Conservation (phyloP, 2,888 invertebrate species). For the Chironomus tentans region DNA sequence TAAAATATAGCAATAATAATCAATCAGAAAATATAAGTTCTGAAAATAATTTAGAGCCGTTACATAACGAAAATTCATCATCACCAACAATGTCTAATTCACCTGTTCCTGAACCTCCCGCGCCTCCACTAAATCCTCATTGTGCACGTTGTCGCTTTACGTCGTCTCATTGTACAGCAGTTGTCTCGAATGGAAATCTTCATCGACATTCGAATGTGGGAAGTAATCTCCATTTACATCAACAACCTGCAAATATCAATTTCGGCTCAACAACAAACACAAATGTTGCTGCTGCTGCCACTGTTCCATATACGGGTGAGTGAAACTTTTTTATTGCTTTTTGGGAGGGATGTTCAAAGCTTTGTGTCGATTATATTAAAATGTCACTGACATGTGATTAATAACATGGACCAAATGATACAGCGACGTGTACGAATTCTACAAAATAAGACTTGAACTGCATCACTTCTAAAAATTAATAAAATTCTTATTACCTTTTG, state of each 20-base stretch:
- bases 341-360: too few relatives aligned
- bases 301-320: slow-evolving; percentile 9
- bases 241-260: background rate
- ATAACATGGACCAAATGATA: too few relatives aligned
- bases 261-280: background rate
- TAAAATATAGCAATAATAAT: slow-evolving; percentile 12
- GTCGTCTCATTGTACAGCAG: background rate
- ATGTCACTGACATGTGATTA: too few relatives aligned
- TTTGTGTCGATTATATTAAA: too few relatives aligned
- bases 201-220: slow-evolving; percentile 1
- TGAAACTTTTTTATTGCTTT: background rate
- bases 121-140: slow-evolving; percentile 27
- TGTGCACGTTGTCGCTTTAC: slow-evolving; percentile 25
- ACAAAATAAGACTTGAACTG: too few relatives aligned
- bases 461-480: too few relatives aligned
- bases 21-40: background rate
- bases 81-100: slow-evolving; percentile 29
- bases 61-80: background rate
- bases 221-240: slow-evolving; percentile 17
- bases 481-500: too few relatives aligned
- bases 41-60: background rate
- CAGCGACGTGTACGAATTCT: too few relatives aligned
- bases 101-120: slow-evolving; percentile 31
- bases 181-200: slow-evolving; percentile 14
- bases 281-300: background rate